Evolutionary conservation across 1,140 invertebrate genomes (phyloP).

Genomic region (Macrosteles quadrilineatus): DNA sequence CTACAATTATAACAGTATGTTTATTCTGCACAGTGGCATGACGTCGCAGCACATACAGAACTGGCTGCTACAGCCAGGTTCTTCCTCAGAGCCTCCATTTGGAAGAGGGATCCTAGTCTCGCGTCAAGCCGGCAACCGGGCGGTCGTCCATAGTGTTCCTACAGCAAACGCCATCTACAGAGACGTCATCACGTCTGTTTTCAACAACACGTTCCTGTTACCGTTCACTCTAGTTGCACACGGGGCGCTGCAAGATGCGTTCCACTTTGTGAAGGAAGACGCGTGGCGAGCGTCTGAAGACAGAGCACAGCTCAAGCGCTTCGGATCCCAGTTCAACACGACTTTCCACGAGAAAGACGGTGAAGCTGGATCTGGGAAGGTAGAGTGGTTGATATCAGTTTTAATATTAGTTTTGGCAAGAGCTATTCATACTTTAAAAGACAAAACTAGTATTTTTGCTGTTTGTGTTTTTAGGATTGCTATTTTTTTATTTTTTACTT

Average conservation of each 20-base stretch:
- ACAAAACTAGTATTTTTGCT: no score
- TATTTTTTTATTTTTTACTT: background rate
- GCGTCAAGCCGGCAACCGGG: conserved; percentile 71
- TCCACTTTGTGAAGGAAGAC: conserved; percentile 94
- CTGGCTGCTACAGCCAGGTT: conserved; percentile 35
- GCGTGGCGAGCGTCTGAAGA: conserved; percentile 86
- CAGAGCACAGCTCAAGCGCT: conserved; percentile 79
- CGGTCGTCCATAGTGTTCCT: conserved; percentile 82
- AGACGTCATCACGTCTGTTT: conserved; percentile 92
- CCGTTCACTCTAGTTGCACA: conserved; percentile 88
- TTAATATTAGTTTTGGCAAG: no score
- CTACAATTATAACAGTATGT: background rate
- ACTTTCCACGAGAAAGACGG: conserved; percentile 87
- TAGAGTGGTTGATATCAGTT: no score
- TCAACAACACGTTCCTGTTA: conserved; percentile 87
- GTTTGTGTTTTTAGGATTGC: background rate
- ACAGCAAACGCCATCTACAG: conserved; percentile 84
- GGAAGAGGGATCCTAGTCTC: conserved; percentile 90
- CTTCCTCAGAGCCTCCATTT: conserved; percentile 75
- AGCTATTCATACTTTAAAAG: no score
- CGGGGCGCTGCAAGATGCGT: conserved; percentile 85
- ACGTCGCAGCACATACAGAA: background rate
- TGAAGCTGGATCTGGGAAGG: conserved; percentile 46
- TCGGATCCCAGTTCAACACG: conserved; percentile 89
- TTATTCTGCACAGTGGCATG: conserved; percentile 27